Base-by-base conservation (phyloP, 1,140 invertebrate genomes). In the Pogonomyrmex californicus region DNA sequence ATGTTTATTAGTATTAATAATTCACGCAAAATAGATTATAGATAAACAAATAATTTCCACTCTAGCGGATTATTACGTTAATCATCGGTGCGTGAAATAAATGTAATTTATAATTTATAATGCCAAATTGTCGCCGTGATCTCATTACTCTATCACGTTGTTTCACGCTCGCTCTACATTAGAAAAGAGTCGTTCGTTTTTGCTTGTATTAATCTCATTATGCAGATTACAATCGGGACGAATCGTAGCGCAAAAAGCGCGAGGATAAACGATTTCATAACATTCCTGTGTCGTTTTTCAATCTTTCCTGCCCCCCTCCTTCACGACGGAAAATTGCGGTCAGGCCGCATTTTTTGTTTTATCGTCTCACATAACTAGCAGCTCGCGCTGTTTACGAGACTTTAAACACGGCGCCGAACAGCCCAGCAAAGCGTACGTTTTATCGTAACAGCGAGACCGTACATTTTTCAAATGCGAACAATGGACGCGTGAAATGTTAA, bases 381-480 rank as follows among this genome's bases (percentile, higher is more conserved):
- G 54, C 54, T 62, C 79, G 68, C 56, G 30, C 56, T 75, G 79
- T 83, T 83, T 83, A 83, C 68, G 79, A 83, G 79, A 83, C 56
- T 83, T 83, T 83, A 83, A 83, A 83, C 79, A 60, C 68, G 68
- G 54, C 44, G 54, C 68, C 68, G 68, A 83, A 83, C 68, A 60
- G 68, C 56, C 63, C 79, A 47, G 79, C 51, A 83, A 62, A 83
- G 68, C 79, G 78, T 81, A 56, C 78, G 78, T 81, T 83, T 82
- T 83, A 83, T 83, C 79, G 79, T 38, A 75, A 83, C 79, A 83
- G 56, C 41, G 54, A 62, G 62, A 83, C 51, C 68, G 51, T 83
- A 75, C 68, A 83, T 83, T 83, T 83, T 83, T 83, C 79, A 83
- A 75, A 58, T 54, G 33, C 17, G 68, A 83, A 83, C 79, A 83